These are phyloP conservation scores for Sorex maritimensis DNA, from an alignment of 2,797 vertebrate genomes.

Conservation along the genomic window DNA sequence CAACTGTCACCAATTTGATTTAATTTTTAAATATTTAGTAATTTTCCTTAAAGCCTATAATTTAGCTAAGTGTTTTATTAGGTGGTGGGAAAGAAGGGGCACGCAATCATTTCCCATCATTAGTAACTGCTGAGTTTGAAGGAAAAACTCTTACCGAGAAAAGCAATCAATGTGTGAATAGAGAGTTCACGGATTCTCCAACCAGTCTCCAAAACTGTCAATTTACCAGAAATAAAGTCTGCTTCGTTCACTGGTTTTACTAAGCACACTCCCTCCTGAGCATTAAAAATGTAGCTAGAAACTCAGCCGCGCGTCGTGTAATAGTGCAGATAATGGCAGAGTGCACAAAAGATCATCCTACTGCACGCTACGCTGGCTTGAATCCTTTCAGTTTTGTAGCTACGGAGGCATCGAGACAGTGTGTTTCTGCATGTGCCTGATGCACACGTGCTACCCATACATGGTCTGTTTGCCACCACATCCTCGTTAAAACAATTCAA, in stretches of 20 bases:
- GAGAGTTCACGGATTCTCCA: not conserved
- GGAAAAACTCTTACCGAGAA: not conserved
- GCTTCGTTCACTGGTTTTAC: not conserved
- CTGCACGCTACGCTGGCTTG: not conserved
- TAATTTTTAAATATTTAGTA: constrained; percentile 26
- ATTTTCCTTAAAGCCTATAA: constrained; percentile 54
- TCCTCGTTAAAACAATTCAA: not conserved
- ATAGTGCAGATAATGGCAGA: not conserved
- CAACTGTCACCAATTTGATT: constrained; percentile 38
- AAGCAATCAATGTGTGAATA: not conserved
- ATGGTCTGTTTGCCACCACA: not conserved
- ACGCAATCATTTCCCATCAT: not conserved
- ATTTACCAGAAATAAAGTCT: constrained; percentile 32
- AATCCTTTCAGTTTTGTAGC: not conserved
- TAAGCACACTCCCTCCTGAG: constrained; percentile 20
- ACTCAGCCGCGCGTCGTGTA: not conserved
- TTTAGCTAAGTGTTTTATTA: constrained; percentile 16
- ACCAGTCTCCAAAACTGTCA: constrained; percentile 15
- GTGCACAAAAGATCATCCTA: not conserved
- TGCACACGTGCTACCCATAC: not conserved
- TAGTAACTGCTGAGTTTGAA: constrained; percentile 47
- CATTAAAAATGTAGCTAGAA: constrained; percentile 29
- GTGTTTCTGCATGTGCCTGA: not conserved
- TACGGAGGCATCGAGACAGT: not conserved
- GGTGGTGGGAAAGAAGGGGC: not conserved